Evolutionary conservation across 2,797 vertebrate genomes (phyloP).

Genomic region (Squalus acanthias): DNA sequence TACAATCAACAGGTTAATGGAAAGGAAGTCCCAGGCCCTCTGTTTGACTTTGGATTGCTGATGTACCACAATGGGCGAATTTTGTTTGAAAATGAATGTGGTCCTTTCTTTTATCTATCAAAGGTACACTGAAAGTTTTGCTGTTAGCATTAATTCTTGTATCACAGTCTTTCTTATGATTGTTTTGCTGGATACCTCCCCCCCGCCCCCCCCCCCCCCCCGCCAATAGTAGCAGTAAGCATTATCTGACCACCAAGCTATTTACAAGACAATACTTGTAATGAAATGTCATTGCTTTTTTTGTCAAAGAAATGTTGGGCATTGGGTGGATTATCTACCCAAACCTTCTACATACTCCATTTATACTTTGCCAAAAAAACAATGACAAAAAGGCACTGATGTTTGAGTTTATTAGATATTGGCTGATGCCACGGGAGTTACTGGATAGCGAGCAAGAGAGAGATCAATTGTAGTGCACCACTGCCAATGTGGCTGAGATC

Average conservation of each 20-base stretch:
- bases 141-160: neutral
- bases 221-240: neutral
- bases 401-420: neutral
- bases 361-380: neutral
- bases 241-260: neutral
- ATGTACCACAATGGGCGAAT: conserved; percentile 66
- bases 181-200: neutral
- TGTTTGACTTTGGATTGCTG: conserved; percentile 70
- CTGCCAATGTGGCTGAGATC: neutral
- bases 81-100: conserved; percentile 58
- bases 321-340: neutral
- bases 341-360: neutral
- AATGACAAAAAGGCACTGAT: neutral
- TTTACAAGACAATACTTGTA: neutral
- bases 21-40: conserved; percentile 63
- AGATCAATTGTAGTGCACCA: neutral
- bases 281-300: neutral
- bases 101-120: conserved; percentile 70
- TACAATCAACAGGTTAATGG: conserved; percentile 49
- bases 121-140: conserved; percentile 52
- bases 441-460: too few species aligned
- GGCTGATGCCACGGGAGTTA: neutral
- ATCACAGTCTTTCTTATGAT: neutral
- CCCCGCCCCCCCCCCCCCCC: too few species aligned
- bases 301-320: neutral